Percentiles rank a stretch among this genome's conserved stretches.
Conservation (phyloP, 2,888 invertebrate genomes). For the Mythimna impura region DNA sequence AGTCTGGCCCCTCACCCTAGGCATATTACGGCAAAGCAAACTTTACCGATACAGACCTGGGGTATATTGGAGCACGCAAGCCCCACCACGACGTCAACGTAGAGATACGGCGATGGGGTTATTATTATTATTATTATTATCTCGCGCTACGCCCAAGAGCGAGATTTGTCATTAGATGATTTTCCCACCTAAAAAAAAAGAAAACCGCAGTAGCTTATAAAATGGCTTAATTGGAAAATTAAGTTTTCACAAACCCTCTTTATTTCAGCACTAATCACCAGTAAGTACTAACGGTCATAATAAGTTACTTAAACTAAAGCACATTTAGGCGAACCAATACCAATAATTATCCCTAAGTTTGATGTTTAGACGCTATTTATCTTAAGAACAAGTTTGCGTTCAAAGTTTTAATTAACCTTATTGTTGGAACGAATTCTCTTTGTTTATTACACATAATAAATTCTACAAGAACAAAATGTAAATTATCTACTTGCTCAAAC, state of each 20-base stretch:
- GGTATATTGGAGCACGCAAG: no score
- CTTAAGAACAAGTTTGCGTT: conserved; percentile 13
- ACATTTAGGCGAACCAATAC: conserved; percentile 5
- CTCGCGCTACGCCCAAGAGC: no score
- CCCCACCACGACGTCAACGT: no score
- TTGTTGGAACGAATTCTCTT: conserved; percentile 3
- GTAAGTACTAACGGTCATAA: not conserved
- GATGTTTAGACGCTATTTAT: conserved; percentile 13
- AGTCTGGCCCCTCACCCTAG: no score
- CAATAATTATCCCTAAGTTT: conserved; percentile 9
- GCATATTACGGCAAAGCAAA: no score
- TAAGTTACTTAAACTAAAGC: conserved; percentile 3
- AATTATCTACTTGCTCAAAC: no score
- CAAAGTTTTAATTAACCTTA: conserved; percentile 20
- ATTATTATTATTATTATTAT: no score
- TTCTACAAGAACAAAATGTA: not conserved
- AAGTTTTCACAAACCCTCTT: not conserved
- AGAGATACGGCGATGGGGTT: no score
- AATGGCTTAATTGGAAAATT: not conserved
- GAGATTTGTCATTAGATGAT: no score
- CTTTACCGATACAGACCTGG: no score
- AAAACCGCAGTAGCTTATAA: no score
- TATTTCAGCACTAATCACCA: not conserved
- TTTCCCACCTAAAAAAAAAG: no score
- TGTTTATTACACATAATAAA: not conserved